Conservation (phyloP, 2,797 vertebrate genomes). For the Dromococcyx pavoninus region DNA sequence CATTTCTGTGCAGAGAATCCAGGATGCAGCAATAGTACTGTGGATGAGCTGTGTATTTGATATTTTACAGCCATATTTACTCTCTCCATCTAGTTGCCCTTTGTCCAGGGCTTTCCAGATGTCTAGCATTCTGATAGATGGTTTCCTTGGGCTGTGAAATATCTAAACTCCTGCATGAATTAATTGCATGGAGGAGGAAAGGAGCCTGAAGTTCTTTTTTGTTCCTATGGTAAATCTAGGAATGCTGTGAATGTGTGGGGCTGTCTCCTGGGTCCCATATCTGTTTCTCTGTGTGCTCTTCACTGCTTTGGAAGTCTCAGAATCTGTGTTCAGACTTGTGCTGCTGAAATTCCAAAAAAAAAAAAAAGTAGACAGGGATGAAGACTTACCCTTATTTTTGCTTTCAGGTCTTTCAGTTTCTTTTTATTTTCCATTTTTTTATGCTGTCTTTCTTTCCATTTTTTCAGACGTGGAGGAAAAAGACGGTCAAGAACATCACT, state of each 20-base stretch:
- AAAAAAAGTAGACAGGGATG: not conserved
- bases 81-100: not conserved
- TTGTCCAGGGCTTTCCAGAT: not conserved
- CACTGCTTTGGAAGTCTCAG: not conserved
- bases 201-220: not conserved
- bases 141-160: not conserved
- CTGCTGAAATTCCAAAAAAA: not conserved
- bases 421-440: slow-evolving; percentile 72
- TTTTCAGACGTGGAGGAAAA: slow-evolving; percentile 78
- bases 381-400: slow-evolving; percentile 80
- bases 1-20: not conserved
- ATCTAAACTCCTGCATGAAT: not conserved
- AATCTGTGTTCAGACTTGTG: not conserved
- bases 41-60: not conserved
- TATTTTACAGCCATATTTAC: not conserved
- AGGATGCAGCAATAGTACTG: not conserved
- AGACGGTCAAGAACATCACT: slow-evolving; percentile 80
- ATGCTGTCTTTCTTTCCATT: slow-evolving; percentile 79
- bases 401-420: slow-evolving; percentile 77
- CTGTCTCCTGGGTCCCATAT: not conserved
- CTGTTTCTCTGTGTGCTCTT: not conserved
- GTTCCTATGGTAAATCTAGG: not conserved
- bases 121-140: not conserved
- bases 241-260: not conserved
- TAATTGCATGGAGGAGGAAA: not conserved